Conservation (phyloP, 2,797 vertebrate genomes). For the Ambastaia sidthimunki region DNA sequence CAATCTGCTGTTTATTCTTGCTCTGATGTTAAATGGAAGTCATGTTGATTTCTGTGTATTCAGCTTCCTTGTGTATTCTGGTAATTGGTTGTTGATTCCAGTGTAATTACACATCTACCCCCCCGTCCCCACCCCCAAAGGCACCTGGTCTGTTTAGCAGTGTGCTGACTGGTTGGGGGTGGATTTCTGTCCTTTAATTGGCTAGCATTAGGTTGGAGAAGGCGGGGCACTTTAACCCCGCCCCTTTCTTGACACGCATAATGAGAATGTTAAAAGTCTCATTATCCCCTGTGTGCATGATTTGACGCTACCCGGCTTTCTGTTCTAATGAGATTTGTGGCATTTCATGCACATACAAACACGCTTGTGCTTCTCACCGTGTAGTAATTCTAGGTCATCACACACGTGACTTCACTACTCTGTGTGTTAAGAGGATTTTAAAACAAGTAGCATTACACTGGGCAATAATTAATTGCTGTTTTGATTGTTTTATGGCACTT, state of each 20-base stretch:
- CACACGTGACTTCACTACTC: not conserved
- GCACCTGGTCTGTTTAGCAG: constrained; percentile 45
- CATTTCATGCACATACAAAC: not conserved
- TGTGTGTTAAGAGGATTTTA: not conserved
- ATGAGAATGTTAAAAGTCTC: constrained; percentile 14
- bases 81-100: constrained; percentile 66
- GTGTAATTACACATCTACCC: constrained; percentile 65
- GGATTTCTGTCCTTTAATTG: constrained; percentile 33
- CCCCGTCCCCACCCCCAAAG: too few relatives aligned
- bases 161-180: constrained; percentile 42
- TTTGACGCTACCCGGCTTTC: constrained; percentile 9
- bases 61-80: constrained; percentile 51
- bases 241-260: constrained; percentile 1
- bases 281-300: constrained; percentile 23
- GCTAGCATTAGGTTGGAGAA: constrained; percentile 9
- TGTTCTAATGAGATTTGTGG: constrained; percentile 1
- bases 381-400: not conserved
- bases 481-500: not conserved
- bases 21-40: not conserved
- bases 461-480: not conserved
- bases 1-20: not conserved
- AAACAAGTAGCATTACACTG: not conserved
- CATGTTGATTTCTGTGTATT: constrained; percentile 34
- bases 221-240: not conserved
- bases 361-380: constrained; percentile 4